Percentiles rank a stretch among this genome's conserved stretches.
Conservation (phyloP, 1,140 invertebrate species). For the Riptortus pedestris region DNA sequence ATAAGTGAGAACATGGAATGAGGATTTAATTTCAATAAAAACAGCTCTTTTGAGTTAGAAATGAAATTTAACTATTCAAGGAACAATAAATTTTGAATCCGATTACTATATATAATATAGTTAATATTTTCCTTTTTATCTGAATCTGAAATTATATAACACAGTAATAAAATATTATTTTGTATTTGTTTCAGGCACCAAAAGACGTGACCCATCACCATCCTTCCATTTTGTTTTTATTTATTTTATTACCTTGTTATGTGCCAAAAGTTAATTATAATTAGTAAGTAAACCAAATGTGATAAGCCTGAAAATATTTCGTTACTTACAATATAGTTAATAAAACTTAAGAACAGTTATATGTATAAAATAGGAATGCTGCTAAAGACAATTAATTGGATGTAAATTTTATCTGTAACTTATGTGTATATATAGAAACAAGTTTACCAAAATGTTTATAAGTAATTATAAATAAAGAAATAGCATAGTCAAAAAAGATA, state of each 20-base stretch:
- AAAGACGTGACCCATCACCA: not conserved
- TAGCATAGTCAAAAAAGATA: too few species aligned
- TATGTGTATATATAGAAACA: conserved; percentile 12
- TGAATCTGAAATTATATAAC: too few species aligned
- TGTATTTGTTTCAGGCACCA: not conserved
- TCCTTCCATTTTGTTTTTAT: not conserved
- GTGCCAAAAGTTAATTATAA: conserved; percentile 10
- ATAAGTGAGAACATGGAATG: too few species aligned
- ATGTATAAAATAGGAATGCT: conserved; percentile 9
- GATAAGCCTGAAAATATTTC: conserved; percentile 11
- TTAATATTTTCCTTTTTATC: not conserved
- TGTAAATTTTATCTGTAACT: conserved; percentile 7
- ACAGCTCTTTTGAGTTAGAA: too few species aligned
- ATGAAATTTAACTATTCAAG: too few species aligned
- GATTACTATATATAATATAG: not conserved
- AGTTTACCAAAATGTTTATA: not conserved
- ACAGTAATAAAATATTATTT: too few species aligned
- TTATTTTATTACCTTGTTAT: not conserved
- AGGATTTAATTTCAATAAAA: too few species aligned
- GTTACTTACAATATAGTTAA: conserved; percentile 1
- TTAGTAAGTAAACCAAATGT: not conserved
- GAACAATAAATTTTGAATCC: not conserved
- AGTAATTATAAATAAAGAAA: not conserved
- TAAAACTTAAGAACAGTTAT: not conserved
- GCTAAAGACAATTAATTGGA: not conserved